Evolutionary conservation across 2,888 invertebrate genomes (phyloP).

Genomic region (Melikaiella ostensackeni): DNA sequence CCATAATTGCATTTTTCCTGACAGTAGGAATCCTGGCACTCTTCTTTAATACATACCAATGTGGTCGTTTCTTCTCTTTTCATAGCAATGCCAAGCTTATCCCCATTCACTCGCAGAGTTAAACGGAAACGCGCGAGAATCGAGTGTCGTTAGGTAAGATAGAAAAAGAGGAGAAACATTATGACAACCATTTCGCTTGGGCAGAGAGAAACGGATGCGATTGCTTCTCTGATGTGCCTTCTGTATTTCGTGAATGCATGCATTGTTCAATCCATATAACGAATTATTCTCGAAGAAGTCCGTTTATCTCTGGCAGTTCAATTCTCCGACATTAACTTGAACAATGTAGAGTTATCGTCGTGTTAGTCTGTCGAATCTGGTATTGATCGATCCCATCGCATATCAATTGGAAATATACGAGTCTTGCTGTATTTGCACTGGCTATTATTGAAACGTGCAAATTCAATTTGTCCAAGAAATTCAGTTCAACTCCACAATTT

Average conservation of each 20-base stretch:
- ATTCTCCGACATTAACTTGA: conserved; percentile 44
- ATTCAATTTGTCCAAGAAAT: conserved; percentile 31
- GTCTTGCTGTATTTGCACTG: conserved; percentile 30
- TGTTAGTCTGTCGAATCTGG: conserved; percentile 9
- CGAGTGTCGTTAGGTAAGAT: conserved; percentile 44
- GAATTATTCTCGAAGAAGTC: conserved; percentile 44
- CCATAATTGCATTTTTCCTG: conserved; percentile 47
- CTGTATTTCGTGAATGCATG: conserved; percentile 44
- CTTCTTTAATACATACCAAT: conserved; percentile 38
- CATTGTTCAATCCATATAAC: conserved; percentile 45
- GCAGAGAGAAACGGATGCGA: conserved; percentile 43
- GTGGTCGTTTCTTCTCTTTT: conserved; percentile 15
- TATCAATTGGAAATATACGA: conserved; percentile 34
- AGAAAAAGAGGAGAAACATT: conserved; percentile 36
- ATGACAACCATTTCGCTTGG: neutral
- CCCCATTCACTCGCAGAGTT: neutral
- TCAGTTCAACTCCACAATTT: neutral
- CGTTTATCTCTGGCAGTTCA: conserved; percentile 41
- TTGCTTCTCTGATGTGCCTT: conserved; percentile 41
- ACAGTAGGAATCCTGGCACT: conserved; percentile 37
- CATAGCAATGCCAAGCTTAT: conserved; percentile 1
- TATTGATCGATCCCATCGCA: conserved; percentile 36
- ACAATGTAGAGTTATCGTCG: conserved; percentile 34
- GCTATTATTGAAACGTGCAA: conserved; percentile 27
- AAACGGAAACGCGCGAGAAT: conserved; percentile 6